Evolutionary conservation across 2,888 invertebrate species (phyloP).

Genomic region (Nomada flava): DNA sequence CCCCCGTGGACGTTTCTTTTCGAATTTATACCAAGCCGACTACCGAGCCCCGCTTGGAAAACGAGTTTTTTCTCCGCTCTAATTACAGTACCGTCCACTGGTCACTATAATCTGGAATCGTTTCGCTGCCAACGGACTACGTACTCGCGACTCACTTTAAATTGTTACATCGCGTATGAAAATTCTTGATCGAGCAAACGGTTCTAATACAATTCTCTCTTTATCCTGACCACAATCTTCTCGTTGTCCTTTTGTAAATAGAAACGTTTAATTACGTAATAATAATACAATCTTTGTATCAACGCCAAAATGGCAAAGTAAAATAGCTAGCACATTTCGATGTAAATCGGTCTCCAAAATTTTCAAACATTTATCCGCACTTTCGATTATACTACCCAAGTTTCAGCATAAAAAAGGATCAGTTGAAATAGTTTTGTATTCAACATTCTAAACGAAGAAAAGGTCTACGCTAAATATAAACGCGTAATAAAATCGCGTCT

Average conservation of each 20-base stretch:
- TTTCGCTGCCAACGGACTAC: constrained; percentile 1
- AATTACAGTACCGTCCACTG: constrained; percentile 26
- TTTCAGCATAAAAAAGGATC: too few relatives aligned
- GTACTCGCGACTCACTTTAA: constrained; percentile 2
- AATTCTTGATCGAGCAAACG: not conserved
- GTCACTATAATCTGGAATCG: constrained; percentile 36
- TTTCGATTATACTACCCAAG: too few relatives aligned
- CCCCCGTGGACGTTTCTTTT: constrained; percentile 19
- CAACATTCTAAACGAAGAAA: too few relatives aligned
- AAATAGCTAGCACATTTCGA: too few relatives aligned
- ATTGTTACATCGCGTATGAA: constrained; percentile 14
- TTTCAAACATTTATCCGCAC: too few relatives aligned
- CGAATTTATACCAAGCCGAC: constrained; percentile 3
- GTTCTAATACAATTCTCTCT: not conserved
- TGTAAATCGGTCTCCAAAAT: too few relatives aligned
- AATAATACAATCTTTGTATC: not conserved
- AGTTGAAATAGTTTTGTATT: too few relatives aligned
- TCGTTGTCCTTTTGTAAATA: too few relatives aligned
- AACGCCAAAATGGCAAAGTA: too few relatives aligned
- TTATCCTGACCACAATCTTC: not conserved
- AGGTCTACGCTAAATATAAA: not conserved
- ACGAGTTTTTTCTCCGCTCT: constrained; percentile 19
- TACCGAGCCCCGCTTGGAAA: constrained; percentile 1
- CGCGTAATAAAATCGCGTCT: constrained; percentile 1
- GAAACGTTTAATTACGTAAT: not conserved